A percentile compares a stretch with the other conserved stretches of the same genome.
phyloP scores from a whole-genome alignment of 2,797 vertebrate genomes.

The Staurois parvus region DNA sequence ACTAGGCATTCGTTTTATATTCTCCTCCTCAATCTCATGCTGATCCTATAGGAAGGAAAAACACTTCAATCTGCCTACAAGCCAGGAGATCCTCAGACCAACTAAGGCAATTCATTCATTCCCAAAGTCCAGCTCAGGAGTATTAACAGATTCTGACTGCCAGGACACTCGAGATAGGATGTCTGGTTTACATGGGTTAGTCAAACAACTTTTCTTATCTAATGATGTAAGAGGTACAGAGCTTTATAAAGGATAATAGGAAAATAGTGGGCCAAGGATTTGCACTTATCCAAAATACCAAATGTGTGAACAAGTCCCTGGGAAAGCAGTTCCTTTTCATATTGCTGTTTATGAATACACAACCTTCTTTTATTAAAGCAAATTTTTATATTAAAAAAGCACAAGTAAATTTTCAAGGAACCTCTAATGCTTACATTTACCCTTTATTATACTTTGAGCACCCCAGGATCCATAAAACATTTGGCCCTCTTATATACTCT shows the following conservation, averaged over 20 bases:
- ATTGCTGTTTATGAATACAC: background rate
- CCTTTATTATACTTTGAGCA: background rate
- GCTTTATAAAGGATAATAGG: background rate
- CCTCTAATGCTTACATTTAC: background rate
- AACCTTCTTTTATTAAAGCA: too few species aligned
- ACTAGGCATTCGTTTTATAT: too few species aligned
- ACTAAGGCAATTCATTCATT: background rate
- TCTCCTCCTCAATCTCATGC: too few species aligned
- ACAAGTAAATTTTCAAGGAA: too few species aligned
- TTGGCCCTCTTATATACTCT: too few species aligned
- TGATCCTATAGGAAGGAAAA: too few species aligned
- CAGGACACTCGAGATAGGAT: background rate
- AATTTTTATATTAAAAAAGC: too few species aligned
- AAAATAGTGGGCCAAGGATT: background rate
- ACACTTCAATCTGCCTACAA: background rate
- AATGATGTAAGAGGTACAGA: background rate
- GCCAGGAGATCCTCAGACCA: background rate
- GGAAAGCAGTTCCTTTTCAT: background rate
- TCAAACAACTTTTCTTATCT: constrained; percentile 3
- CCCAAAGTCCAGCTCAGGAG: constrained; percentile 10
- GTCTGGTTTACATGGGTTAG: background rate
- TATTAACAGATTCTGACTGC: constrained; percentile 37
- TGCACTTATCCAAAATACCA: background rate
- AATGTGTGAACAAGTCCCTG: background rate
- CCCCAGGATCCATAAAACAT: background rate